A percentile compares a stretch with the other conserved stretches of the same genome.
phyloP scores from a whole-genome alignment of 1,140 invertebrate species.

The Druon quercuslanigerum region DNA sequence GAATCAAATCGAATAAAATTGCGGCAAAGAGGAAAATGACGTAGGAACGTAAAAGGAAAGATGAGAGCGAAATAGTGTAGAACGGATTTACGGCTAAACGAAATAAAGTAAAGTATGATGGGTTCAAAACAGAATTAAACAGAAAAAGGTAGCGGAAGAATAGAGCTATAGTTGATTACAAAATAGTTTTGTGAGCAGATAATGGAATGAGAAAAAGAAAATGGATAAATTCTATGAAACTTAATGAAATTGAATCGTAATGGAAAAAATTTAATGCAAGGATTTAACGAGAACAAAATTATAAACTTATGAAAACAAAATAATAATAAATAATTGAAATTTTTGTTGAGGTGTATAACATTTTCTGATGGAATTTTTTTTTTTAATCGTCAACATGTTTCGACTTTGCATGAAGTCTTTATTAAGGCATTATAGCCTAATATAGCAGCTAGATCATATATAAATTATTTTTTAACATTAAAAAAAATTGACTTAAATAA shows the following conservation, averaged over 20 bases:
- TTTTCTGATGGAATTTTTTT: no score
- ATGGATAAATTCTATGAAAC: conserved; percentile 10
- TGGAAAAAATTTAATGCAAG: no score
- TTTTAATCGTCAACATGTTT: no score
- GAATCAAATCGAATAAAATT: background rate
- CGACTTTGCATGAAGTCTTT: no score
- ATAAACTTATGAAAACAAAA: no score
- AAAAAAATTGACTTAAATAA: no score
- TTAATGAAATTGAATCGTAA: background rate
- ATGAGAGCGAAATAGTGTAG: conserved; percentile 16
- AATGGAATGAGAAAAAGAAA: background rate
- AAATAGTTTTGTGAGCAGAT: conserved; percentile 16
- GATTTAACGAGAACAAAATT: no score
- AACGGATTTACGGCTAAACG: conserved; percentile 24
- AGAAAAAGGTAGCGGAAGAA: conserved; percentile 24
- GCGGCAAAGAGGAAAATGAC: background rate
- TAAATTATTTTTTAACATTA: no score
- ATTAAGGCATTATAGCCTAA: no score
- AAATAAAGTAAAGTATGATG: conserved; percentile 27
- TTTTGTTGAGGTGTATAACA: no score
- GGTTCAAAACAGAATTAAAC: conserved; percentile 17
- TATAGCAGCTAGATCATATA: no score
- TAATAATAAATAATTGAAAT: no score
- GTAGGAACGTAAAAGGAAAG: background rate
- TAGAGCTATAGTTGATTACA: conserved; percentile 22